Evolutionary conservation across 2,797 vertebrate species (phyloP), one percentile per base, ranked within the genome.

Genomic region (Xenentodon cancila): DNA sequence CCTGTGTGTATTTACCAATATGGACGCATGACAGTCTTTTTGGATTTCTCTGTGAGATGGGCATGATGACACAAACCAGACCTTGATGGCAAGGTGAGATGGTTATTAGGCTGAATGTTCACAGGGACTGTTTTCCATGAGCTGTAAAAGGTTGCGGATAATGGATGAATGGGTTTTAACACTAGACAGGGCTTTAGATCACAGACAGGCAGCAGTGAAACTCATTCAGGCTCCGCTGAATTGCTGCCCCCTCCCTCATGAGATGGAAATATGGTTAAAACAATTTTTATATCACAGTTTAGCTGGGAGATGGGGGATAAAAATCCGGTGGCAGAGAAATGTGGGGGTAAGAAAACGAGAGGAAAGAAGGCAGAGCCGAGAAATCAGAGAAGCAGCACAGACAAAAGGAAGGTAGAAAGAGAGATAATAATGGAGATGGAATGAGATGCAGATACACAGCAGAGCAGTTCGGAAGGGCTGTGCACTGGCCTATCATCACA

Each of bases 141-240:
- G 78, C 70, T 78, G 73, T 69, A 74, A 81, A 79, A 67, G 74
- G 59, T 65, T 76, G 63, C 68, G 63, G 71, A 85, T 84, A 82
- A 86, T 46, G 64, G 69, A 87, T 82, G 72, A 84, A 82, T 75
- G 73, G 78, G 78, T 79, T 88, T 88, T 81, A 91, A 34, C 64
- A 61, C 63, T 54, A 81, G 79, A 75, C 77, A 82, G 82, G 50
- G 84, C 45, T 77, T 81, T 86, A 86, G 76, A 84, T 86, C 80
- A 91, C 79, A 88, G 61, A 72, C 72, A 73, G 84, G 45, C 76
- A 80, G 74, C 47, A 62, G 20, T 43, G 34, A 58, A 79, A 74
- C 80, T 57, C 59, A 52, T 81, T 88, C 60, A 80, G 60, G 61
- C 81, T 73, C 56, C 67, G 59, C 84, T 83, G 80, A 75, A 56